These are phyloP conservation scores for Ophioninae sp. DNA, from an alignment of 2,888 invertebrate species.

Conservation along the genomic window DNA sequence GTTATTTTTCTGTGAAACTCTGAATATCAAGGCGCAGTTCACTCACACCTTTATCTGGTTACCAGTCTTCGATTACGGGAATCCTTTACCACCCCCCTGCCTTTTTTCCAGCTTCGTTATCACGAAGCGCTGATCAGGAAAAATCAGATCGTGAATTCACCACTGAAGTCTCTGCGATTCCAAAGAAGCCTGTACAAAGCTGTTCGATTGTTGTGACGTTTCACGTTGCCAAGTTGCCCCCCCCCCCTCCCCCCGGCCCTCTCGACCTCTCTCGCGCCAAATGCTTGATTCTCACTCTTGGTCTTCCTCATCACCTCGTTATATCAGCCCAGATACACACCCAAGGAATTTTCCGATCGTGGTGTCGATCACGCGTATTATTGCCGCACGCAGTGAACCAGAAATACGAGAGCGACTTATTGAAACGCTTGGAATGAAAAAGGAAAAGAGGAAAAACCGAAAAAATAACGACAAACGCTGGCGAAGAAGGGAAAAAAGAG, in stretches of 20 bases:
- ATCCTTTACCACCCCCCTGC: background rate
- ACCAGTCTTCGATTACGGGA: constrained; percentile 35
- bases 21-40: background rate
- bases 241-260: background rate
- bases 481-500: background rate
- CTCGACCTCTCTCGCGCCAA: background rate
- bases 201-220: background rate
- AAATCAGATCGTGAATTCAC: constrained; percentile 19
- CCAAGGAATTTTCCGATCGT: constrained; percentile 18
- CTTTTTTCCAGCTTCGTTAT: constrained; percentile 20
- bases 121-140: constrained; percentile 41
- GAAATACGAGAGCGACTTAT: background rate
- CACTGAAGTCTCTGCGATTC: background rate
- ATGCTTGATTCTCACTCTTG: background rate
- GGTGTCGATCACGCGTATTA: constrained; percentile 25
- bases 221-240: background rate
- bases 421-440: background rate
- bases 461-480: background rate
- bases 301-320: background rate
- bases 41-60: constrained; percentile 30
- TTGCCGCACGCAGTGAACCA: background rate
- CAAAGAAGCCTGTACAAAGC: background rate
- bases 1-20: background rate
- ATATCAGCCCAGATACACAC: background rate
- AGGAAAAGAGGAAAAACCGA: background rate